Base-by-base conservation (phyloP, 1,140 invertebrate genomes). In the Chionoecetes opilio region DNA sequence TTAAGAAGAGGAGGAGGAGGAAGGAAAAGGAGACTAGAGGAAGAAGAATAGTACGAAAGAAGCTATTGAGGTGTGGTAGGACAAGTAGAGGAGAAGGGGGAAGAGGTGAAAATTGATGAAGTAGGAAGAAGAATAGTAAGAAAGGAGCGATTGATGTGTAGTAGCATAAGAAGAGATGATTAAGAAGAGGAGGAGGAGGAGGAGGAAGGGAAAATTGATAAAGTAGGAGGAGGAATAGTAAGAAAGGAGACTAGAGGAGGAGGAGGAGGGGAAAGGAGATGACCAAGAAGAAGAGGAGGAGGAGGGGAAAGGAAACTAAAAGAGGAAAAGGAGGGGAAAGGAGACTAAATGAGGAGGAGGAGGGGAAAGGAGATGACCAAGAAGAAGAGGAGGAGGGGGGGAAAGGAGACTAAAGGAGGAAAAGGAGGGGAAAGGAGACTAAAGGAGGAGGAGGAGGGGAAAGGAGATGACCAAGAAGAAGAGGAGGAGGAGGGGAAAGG, bases 331-430 rank as follows among this genome's bases (percentile, higher is more conserved):
- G 21, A 32, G 86, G 32, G 32, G 86, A 37, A 26, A 26, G 26
- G 86, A 34, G 32, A 34, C 14, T 2, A 37, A 88, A 17, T 31
- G 86, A 21, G 86, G 35, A 35, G 86, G 86, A 35, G 86, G 86
- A 35, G 86, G 34, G 14, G 41, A 26, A 34, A 26, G 8, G 14
- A 6, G 5, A 14, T 17, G 86, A 37, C 5, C 32, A 37, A 88
- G 86, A 35, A 88, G 32, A 35, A 37, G 2, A 35, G 86, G 5
- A 37, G 21, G 29, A 29, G 37, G 6, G 35, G 21, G 82, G 14
- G 41, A 46, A 46, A 84, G 82, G 82, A 84, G 82, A n/a, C n/a
- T n/a, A n/a, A 84, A 84, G 82, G 82, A 29, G 82, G 82, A 84
- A 26, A 26, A 34, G 82, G 34, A 88, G 34, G 35, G 41, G 14